Base-by-base conservation (phyloP, 1,140 invertebrate species). In the Drosophila pectinifera region DNA sequence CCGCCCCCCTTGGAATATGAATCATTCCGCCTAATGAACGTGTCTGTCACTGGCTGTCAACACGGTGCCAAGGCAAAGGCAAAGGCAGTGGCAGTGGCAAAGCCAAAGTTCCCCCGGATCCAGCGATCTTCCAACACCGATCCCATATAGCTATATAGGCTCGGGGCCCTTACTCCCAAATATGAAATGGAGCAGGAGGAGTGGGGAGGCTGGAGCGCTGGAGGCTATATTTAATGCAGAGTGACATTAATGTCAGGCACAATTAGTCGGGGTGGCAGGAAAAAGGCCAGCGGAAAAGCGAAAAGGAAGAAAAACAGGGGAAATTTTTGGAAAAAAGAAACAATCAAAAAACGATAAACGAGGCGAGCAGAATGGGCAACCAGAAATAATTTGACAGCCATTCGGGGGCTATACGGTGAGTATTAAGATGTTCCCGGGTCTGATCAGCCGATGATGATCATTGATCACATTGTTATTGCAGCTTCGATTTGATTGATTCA, bases 11-110 rank as follows among this genome's bases (percentile, higher is more conserved):
- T 28, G 43, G 68, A 57, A 78, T 78, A 89, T 89, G 84, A 89
- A 89, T 89, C 84, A 89, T 84, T 72, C 73, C n/a, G 84, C 61
- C 80, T 89, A 89, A 89, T 89, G 84, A 89, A 89, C 84, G 77
- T 89, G 85, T 89, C 84, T 89, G 85, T 88, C 84, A 88, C 83
- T 84, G 58, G 84, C 84, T 89, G 84, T 89, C 84, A 89, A 89
- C 84, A 90, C 84, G 84, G 80, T 84, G 76, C 84, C 68, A 61
- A 78, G 58, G 61, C 39, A 51, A 28, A 69, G 54, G 42, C 41
- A 20, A 8, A 78, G 58, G 61, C 39, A 51, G 24, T 65, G 54
- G 42, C 41, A 20, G 5, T 20, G 41, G 28, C 49, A 38, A 38
- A 38, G 36, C 14, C 14, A 22, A 53, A 53, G 61, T 51, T 68